Conservation (phyloP, 2,888 invertebrate genomes). For the Trichacis sp. region DNA sequence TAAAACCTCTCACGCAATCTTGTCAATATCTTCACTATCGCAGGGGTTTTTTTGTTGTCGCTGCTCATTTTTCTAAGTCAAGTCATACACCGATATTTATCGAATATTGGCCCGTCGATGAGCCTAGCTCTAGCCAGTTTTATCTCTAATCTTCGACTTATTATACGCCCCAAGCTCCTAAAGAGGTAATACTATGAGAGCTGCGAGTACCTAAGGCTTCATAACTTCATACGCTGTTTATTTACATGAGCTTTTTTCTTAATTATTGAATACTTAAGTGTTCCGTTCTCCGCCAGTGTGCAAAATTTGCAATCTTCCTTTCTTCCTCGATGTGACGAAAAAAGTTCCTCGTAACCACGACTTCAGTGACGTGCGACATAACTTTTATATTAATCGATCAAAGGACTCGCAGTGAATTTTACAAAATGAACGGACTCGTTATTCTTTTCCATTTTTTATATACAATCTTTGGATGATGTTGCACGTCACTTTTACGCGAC, state of each 20-base stretch:
- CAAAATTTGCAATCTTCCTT: slow-evolving; percentile 27
- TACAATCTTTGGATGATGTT: background rate
- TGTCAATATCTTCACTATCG: background rate
- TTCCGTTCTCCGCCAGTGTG: slow-evolving; percentile 12
- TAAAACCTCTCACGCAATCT: background rate
- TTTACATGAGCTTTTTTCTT: slow-evolving; percentile 20
- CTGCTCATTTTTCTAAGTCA: slow-evolving; percentile 7
- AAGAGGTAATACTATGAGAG: slow-evolving; percentile 33
- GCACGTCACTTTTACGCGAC: background rate
- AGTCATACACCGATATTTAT: slow-evolving; percentile 66
- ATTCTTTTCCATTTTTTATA: background rate
- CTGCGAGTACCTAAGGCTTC: slow-evolving; percentile 38
- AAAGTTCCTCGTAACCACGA: slow-evolving; percentile 11
- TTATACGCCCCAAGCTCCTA: slow-evolving; percentile 16
- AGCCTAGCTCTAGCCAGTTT: slow-evolving; percentile 65
- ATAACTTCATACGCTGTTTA: slow-evolving; percentile 25
- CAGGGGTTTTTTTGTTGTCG: background rate
- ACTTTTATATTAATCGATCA: background rate
- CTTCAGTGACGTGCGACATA: slow-evolving; percentile 8
- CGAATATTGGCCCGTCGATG: slow-evolving; percentile 67
- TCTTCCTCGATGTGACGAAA: slow-evolving; percentile 19
- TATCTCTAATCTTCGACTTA: slow-evolving; percentile 44
- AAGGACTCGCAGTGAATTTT: background rate
- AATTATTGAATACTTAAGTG: background rate
- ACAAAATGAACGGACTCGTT: background rate